A percentile compares a stretch with the other conserved stretches of the same genome.
Evolutionary conservation across 1,140 invertebrate genomes (phyloP).

Genomic region (Drosophila gunungcola): DNA sequence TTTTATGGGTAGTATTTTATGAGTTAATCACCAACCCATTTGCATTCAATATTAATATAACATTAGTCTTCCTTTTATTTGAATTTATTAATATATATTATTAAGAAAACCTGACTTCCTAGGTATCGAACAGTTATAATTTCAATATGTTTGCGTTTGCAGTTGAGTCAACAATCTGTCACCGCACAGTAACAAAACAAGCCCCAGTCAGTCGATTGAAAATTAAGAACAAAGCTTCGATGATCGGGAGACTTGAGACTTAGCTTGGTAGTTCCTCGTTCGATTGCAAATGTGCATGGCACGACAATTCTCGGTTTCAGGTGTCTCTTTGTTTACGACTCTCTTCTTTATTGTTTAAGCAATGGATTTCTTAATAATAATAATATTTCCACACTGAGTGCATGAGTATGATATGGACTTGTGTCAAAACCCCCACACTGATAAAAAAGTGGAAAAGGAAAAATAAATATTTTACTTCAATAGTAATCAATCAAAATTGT

Average conservation of each 20-base stretch:
- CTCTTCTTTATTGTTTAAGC: conserved; percentile 10
- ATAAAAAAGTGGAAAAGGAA: too few relatives aligned
- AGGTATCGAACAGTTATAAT: conserved; percentile 17
- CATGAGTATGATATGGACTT: neutral
- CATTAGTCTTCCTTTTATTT: neutral
- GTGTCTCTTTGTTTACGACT: conserved; percentile 17
- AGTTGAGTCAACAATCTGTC: conserved; percentile 19
- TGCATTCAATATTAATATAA: neutral
- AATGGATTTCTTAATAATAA: conserved; percentile 17
- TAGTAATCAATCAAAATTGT: too few relatives aligned
- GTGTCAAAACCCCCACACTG: conserved; percentile 3
- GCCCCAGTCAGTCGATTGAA: neutral
- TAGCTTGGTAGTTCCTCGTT: neutral
- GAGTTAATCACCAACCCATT: neutral
- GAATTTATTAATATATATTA: neutral
- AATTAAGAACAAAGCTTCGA: conserved; percentile 25
- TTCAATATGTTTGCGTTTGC: neutral
- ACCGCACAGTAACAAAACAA: conserved; percentile 29
- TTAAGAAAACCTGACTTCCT: conserved; percentile 1
- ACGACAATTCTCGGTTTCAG: conserved; percentile 9
- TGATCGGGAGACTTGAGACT: conserved; percentile 6
- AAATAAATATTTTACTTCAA: too few relatives aligned
- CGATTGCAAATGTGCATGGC: conserved; percentile 40
- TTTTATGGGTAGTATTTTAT: too few relatives aligned
- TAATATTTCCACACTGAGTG: conserved; percentile 8